Conservation (phyloP, 64 coral and sea anemone genomes). For the Porites lutea region DNA sequence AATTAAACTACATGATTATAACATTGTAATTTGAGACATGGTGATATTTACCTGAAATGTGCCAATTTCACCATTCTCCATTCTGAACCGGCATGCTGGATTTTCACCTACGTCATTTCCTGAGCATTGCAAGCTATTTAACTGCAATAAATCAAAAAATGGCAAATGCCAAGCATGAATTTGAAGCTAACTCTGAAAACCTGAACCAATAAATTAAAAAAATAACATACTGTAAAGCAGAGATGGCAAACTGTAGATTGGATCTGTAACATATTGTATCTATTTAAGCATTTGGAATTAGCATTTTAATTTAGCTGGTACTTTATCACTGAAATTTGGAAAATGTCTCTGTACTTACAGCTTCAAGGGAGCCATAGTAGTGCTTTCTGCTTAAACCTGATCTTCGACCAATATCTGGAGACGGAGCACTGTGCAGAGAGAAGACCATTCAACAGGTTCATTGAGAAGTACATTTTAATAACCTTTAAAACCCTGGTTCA, state of each 20-base stretch:
- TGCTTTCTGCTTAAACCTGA: conserved; percentile 78
- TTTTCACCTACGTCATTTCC: conserved; percentile 27
- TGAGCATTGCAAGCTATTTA: conserved; percentile 3
- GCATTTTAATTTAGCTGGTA: no score
- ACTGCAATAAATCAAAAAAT: neutral
- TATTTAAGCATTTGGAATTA: no score
- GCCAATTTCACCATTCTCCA: conserved; percentile 54
- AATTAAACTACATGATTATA: no score
- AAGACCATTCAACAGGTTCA: neutral
- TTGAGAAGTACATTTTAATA: neutral
- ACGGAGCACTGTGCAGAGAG: conserved; percentile 57
- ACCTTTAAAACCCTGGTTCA: neutral
- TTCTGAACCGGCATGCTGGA: conserved; percentile 37
- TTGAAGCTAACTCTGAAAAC: no score
- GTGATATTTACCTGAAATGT: neutral
- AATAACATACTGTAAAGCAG: no score
- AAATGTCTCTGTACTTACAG: conserved; percentile 29
- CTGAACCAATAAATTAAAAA: no score
- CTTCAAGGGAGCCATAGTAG: conserved; percentile 83
- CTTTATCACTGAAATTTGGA: no score
- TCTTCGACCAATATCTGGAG: conserved; percentile 63
- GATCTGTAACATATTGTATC: no score
- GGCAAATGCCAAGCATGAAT: neutral
- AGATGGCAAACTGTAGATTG: no score
- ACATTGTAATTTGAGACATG: neutral